Conservation (phyloP, 2,888 invertebrate genomes). For the Tachina grossa region DNA sequence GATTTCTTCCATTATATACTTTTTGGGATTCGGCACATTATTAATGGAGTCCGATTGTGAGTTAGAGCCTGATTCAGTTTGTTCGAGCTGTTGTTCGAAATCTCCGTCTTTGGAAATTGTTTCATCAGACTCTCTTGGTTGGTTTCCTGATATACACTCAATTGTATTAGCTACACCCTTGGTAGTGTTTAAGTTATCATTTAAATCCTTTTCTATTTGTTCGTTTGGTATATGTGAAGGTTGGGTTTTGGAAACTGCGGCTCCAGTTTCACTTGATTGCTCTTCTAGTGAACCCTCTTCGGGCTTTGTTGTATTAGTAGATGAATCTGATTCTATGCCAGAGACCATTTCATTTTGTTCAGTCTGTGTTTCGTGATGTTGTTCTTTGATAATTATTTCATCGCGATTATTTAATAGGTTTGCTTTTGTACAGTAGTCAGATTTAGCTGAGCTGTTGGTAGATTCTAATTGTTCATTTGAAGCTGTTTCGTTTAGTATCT, state of each 20-base stretch:
- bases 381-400: neutral
- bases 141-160: neutral
- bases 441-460: neutral
- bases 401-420: neutral
- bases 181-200: too few species aligned
- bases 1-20: neutral
- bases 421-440: neutral
- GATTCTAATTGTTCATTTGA: neutral
- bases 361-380: neutral
- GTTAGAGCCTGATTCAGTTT: neutral
- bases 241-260: too few species aligned
- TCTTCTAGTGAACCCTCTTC: neutral
- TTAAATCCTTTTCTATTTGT: too few species aligned
- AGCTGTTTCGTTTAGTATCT: neutral
- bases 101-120: neutral
- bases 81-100: neutral
- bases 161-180: too few species aligned
- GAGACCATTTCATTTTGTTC: neutral
- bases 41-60: neutral
- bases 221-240: too few species aligned
- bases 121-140: neutral
- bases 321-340: neutral
- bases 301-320: neutral
- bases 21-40: neutral
- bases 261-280: neutral